phyloP scores from a whole-genome alignment of 1,140 invertebrate genomes.

The Muscidifurax raptorellus region DNA sequence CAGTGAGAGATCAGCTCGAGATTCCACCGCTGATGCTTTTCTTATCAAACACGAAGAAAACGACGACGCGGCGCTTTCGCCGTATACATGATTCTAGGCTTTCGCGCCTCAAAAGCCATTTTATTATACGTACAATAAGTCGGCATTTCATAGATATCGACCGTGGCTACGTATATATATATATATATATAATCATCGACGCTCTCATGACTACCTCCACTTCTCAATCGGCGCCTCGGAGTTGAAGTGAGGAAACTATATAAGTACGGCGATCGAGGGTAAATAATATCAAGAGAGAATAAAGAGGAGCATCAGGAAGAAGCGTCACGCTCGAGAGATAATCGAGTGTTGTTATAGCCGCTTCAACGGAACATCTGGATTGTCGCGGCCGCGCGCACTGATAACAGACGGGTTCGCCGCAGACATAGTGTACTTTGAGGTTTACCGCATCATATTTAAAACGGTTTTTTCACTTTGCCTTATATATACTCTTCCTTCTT shows the following conservation, averaged over 20 bases:
- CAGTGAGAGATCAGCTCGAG: background rate
- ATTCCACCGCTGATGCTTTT: background rate
- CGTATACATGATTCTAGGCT: background rate
- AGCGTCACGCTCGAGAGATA: background rate
- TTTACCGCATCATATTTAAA: slow-evolving; percentile 14
- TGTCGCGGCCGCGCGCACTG: background rate
- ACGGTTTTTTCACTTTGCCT: background rate
- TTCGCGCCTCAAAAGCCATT: background rate
- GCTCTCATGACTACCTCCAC: too few relatives aligned
- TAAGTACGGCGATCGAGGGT: too few relatives aligned
- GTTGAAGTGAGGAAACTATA: too few relatives aligned
- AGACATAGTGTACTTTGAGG: background rate
- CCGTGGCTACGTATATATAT: too few relatives aligned
- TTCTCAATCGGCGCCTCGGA: too few relatives aligned
- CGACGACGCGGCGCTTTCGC: background rate
- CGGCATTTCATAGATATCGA: too few relatives aligned
- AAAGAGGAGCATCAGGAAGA: background rate
- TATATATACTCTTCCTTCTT: background rate
- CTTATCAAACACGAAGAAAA: slow-evolving; percentile 18
- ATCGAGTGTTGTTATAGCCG: background rate
- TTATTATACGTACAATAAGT: background rate
- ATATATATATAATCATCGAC: too few relatives aligned
- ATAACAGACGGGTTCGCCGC: slow-evolving; percentile 2
- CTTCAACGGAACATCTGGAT: background rate
- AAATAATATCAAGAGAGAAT: too few relatives aligned